These are phyloP conservation scores for Oryzias melastigma DNA, from an alignment of 2,113 vertebrate genomes.

Conservation along the genomic window DNA sequence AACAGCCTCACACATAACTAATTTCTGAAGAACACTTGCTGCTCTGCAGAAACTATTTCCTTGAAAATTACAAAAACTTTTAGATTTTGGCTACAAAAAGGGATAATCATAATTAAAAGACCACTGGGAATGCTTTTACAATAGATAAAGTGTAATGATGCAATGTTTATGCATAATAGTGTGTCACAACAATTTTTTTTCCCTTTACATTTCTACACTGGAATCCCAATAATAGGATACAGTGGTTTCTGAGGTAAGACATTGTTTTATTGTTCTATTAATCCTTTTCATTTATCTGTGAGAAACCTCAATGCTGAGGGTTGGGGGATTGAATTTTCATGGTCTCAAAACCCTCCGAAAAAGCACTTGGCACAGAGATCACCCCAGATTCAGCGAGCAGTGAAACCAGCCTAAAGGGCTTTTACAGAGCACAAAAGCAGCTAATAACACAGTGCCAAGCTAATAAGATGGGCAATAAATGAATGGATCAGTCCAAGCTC, in stretches of 20 bases:
- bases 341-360: slow-evolving; percentile 67
- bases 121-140: not conserved
- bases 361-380: slow-evolving; percentile 64
- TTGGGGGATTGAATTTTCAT: slow-evolving; percentile 74
- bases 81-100: no score
- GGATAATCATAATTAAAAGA: no score
- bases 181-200: slow-evolving; percentile 26
- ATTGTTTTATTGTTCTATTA: slow-evolving; percentile 67
- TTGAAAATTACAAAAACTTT: no score
- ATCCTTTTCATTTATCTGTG: slow-evolving; percentile 72
- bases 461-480: slow-evolving; percentile 72
- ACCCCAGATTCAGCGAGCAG: slow-evolving; percentile 63
- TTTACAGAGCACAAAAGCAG: slow-evolving; percentile 70
- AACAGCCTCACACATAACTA: no score
- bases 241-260: slow-evolving; percentile 64
- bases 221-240: slow-evolving; percentile 71
- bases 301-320: slow-evolving; percentile 67
- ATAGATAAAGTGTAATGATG: slow-evolving; percentile 4
- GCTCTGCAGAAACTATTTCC: no score
- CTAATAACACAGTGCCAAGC: slow-evolving; percentile 73
- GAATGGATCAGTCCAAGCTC: slow-evolving; percentile 63
- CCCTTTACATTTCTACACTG: slow-evolving; percentile 39
- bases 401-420: slow-evolving; percentile 66
- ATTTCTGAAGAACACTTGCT: no score
- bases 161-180: slow-evolving; percentile 19